These are phyloP conservation scores for Dynastes hyllus DNA, from an alignment of 2,888 invertebrate genomes.

Conservation along the genomic window DNA sequence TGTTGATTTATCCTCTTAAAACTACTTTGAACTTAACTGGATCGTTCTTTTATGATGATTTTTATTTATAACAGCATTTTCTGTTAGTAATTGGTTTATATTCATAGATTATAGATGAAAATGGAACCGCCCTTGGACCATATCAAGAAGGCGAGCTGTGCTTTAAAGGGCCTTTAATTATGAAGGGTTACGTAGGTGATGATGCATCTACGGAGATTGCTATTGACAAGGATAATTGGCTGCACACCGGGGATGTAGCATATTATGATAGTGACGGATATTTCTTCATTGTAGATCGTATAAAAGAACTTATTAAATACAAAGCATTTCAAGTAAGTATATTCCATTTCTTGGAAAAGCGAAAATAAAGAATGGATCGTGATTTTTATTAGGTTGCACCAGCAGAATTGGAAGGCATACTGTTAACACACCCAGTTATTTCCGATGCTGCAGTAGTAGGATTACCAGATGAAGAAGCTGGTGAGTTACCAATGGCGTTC, in stretches of 20 bases:
- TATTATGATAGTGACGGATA: constrained; percentile 86
- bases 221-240: constrained; percentile 86
- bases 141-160: constrained; percentile 87
- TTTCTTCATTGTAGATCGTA: constrained; percentile 89
- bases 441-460: constrained; percentile 78
- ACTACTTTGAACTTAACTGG: too few species aligned
- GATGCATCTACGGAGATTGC: constrained; percentile 77
- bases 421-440: constrained; percentile 74
- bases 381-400: constrained; percentile 64
- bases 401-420: constrained; percentile 77
- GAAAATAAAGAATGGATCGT: not conserved
- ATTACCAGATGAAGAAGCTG: constrained; percentile 80
- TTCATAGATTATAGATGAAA: constrained; percentile 75
- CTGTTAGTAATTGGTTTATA: not conserved
- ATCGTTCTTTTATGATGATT: too few species aligned
- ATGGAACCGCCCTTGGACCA: constrained; percentile 77
- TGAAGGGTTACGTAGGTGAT: constrained; percentile 87
- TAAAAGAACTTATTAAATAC: constrained; percentile 95
- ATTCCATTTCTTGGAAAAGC: not conserved
- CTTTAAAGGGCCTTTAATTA: constrained; percentile 82
- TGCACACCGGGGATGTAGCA: constrained; percentile 89
- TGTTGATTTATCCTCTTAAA: too few species aligned
- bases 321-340: constrained; percentile 85
- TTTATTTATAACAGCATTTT: too few species aligned
- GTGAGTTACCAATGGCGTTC: constrained; percentile 86